A percentile compares a stretch with the other conserved stretches of the same genome.
Evolutionary conservation across 2,797 vertebrate species (phyloP).

Genomic region (Novumbra hubbsi): DNA sequence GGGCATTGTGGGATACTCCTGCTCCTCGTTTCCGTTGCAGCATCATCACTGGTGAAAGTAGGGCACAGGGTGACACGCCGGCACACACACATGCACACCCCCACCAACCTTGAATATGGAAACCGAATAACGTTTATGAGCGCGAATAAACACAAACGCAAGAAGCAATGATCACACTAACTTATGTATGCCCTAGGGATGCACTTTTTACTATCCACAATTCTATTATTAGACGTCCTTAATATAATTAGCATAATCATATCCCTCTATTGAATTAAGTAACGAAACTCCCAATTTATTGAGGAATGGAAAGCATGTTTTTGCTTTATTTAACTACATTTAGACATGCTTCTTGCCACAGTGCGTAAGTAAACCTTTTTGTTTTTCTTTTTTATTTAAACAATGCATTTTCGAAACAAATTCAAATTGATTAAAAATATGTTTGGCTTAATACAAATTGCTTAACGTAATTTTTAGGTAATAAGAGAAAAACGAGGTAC

Average conservation of each 20-base stretch:
- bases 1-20: constrained; percentile 27
- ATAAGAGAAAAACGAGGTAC: constrained; percentile 12
- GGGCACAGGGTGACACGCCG: background rate
- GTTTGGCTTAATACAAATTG: constrained; percentile 36
- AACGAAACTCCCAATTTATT: background rate
- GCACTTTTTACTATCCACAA: too few relatives aligned
- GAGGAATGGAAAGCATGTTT: background rate
- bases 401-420: background rate
- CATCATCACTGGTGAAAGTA: constrained; percentile 13
- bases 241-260: background rate
- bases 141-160: too few relatives aligned
- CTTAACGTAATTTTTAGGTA: constrained; percentile 36
- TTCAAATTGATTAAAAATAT: constrained; percentile 3
- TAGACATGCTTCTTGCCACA: background rate
- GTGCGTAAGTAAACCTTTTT: background rate
- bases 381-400: background rate
- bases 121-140: too few relatives aligned
- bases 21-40: constrained; percentile 10
- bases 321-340: background rate
- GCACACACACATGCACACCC: constrained; percentile 1
- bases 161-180: too few relatives aligned
- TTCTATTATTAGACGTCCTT: too few relatives aligned
- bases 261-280: background rate
- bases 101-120: background rate
- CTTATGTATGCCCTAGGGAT: too few relatives aligned